phyloP scores from a whole-genome alignment of 1,140 invertebrate species.

The Procambarus virginalis region DNA sequence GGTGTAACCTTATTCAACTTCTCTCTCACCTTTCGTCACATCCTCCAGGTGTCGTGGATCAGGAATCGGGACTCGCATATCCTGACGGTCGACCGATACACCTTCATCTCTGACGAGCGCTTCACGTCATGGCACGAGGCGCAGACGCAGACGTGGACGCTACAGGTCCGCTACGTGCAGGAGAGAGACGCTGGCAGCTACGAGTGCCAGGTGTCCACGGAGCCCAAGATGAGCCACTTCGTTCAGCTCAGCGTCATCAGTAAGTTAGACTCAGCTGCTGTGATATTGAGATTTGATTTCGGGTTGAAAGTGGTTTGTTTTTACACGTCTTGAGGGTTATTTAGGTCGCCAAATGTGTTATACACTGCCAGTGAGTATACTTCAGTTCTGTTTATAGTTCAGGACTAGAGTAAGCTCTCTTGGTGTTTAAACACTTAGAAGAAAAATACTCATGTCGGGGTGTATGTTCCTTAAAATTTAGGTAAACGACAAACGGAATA shows the following conservation, averaged over 20 bases:
- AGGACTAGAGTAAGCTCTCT: too few species aligned
- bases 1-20: neutral
- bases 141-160: conserved; percentile 88
- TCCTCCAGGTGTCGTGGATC: conserved; percentile 85
- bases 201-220: conserved; percentile 94
- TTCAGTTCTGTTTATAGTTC: too few species aligned
- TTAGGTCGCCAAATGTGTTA: too few species aligned
- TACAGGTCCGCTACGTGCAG: conserved; percentile 85
- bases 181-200: conserved; percentile 90
- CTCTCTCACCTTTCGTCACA: neutral
- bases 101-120: conserved; percentile 93
- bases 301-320: too few species aligned
- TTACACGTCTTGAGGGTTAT: too few species aligned
- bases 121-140: conserved; percentile 87
- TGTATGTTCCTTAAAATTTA: too few species aligned
- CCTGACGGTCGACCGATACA: conserved; percentile 91
- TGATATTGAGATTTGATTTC: too few species aligned
- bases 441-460: too few species aligned
- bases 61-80: conserved; percentile 91
- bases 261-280: conserved; percentile 16
- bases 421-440: too few species aligned
- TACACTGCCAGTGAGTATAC: too few species aligned
- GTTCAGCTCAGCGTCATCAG: conserved; percentile 61
- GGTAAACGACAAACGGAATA: too few species aligned
- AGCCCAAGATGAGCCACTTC: conserved; percentile 75